Percentiles rank a stretch among this genome's conserved stretches.
Conservation (phyloP, 2,888 invertebrate species). For the Melinopterus prodromus region DNA sequence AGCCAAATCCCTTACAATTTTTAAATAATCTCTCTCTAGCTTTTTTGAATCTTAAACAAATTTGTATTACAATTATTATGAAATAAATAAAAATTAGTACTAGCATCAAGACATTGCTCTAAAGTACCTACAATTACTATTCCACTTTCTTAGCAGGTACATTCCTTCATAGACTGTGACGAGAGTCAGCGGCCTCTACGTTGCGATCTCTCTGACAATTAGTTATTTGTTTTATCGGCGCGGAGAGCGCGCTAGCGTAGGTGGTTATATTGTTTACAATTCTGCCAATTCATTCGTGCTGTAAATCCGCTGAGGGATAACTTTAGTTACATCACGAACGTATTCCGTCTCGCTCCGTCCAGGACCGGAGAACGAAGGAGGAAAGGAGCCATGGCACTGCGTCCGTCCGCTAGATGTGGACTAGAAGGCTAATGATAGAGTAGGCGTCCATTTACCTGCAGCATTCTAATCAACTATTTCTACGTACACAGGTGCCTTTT, state of each 20-base stretch:
- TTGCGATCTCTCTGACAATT: conserved; percentile 19
- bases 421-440: conserved; percentile 47
- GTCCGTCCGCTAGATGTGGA: conserved; percentile 36
- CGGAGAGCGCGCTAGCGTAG: conserved; percentile 28
- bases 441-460: conserved; percentile 48
- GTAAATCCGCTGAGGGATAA: conserved; percentile 31
- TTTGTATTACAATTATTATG: no score
- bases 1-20: no score
- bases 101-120: no score
- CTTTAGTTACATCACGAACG: conserved; percentile 34
- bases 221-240: conserved; percentile 25
- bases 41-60: no score
- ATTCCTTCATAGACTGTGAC: conserved; percentile 1
- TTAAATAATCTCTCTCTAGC: no score
- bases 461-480: conserved; percentile 47
- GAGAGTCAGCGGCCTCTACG: background rate
- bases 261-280: conserved; percentile 35
- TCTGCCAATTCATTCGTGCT: conserved; percentile 38
- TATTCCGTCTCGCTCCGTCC: conserved; percentile 20
- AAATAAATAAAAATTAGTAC: no score
- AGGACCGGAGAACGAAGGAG: background rate
- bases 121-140: no score
- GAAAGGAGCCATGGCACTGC: conserved; percentile 9
- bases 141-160: background rate
- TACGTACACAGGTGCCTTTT: conserved; percentile 45